phyloP scores from a whole-genome alignment of 2,797 vertebrate genomes.

The Anabas testudineus region DNA sequence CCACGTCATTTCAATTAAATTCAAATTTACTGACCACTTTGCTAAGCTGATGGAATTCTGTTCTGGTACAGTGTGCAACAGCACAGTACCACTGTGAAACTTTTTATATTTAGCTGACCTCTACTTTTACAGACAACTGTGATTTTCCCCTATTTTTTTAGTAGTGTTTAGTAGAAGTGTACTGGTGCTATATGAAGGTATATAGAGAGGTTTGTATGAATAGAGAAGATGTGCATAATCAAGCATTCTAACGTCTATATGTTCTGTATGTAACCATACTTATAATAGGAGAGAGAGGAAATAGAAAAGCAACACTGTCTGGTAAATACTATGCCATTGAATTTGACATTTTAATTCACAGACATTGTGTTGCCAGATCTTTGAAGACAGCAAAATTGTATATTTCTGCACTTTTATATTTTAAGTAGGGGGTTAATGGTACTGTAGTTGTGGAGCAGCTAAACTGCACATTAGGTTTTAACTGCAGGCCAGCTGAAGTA shows the following conservation, averaged over 20 bases:
- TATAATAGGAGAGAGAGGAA: not conserved
- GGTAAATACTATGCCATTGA: not conserved
- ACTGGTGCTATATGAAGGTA: no score
- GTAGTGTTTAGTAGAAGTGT: no score
- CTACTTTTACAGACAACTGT: no score
- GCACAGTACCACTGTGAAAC: no score
- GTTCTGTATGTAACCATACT: not conserved
- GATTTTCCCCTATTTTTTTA: no score
- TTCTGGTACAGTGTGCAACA: no score
- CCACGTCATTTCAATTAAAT: no score
- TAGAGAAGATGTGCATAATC: not conserved
- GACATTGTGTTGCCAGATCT: no score
- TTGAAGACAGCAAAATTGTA: not conserved
- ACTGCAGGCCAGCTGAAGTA: constrained; percentile 61
- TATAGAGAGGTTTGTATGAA: not conserved
- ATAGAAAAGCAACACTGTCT: no score
- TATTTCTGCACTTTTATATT: constrained; percentile 32
- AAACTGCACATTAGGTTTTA: constrained; percentile 56
- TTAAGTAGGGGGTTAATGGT: constrained; percentile 37
- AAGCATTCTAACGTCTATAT: not conserved
- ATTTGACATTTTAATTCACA: constrained; percentile 23
- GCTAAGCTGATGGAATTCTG: no score
- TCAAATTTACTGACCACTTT: no score
- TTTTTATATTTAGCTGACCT: no score
- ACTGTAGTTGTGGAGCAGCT: constrained; percentile 41